phyloP scores from a whole-genome alignment of 2,797 vertebrate genomes.

The Notolepis coatsorum region DNA sequence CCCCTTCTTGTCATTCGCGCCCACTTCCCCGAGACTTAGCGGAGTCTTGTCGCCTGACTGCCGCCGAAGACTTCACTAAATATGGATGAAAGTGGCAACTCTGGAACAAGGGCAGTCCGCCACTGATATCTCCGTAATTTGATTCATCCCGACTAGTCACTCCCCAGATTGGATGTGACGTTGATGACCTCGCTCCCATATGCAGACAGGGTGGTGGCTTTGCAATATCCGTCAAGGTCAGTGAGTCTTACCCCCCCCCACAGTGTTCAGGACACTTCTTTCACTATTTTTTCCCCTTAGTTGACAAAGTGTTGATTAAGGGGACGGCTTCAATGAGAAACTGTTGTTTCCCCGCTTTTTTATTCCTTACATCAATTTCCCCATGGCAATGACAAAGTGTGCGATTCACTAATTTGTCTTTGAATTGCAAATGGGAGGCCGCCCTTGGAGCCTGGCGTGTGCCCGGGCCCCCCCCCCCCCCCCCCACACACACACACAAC shows the following conservation, averaged over 20 bases:
- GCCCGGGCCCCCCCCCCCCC: no score
- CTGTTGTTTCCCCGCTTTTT: slow-evolving; percentile 58
- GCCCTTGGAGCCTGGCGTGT: slow-evolving; percentile 53
- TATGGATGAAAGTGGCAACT: slow-evolving; percentile 50
- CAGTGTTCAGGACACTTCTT: no score
- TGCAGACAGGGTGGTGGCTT: slow-evolving; percentile 40
- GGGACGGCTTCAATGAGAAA: slow-evolving; percentile 65
- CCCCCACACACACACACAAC: no score
- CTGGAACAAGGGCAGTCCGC: slow-evolving; percentile 61
- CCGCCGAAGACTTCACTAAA: slow-evolving; percentile 29
- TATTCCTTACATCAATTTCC: slow-evolving; percentile 49
- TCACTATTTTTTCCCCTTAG: slow-evolving; percentile 30
- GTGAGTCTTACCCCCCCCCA: slow-evolving; percentile 24
- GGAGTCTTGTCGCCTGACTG: slow-evolving; percentile 35
- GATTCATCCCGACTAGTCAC: slow-evolving; percentile 66
- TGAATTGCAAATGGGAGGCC: slow-evolving; percentile 66
- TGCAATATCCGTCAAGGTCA: slow-evolving; percentile 49
- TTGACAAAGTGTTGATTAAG: slow-evolving; percentile 59
- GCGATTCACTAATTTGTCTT: slow-evolving; percentile 73
- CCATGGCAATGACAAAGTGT: slow-evolving; percentile 64
- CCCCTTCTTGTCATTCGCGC: slow-evolving; percentile 33
- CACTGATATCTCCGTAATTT: slow-evolving; percentile 54
- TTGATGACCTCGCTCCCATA: slow-evolving; percentile 56
- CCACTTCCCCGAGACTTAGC: slow-evolving; percentile 34
- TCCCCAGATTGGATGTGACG: slow-evolving; percentile 63